phyloP scores from a whole-genome alignment of 1,140 invertebrate species.

The Drosophila bocki region DNA sequence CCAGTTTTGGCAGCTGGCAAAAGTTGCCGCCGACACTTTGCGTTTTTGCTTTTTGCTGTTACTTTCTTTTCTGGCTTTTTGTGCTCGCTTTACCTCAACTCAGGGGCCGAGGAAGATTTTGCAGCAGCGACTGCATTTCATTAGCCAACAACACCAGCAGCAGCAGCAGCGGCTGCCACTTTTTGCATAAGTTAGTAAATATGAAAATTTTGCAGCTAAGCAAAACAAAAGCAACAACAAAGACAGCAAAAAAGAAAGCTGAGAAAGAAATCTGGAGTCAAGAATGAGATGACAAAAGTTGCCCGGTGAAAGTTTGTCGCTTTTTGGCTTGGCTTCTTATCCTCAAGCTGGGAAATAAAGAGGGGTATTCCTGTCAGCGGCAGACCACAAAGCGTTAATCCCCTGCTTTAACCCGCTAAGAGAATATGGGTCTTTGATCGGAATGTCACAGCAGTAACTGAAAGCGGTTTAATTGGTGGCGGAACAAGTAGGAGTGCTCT shows the following conservation, averaged over 20 bases:
- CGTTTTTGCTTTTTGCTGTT: constrained; percentile 20
- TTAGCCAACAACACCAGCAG: constrained; percentile 62
- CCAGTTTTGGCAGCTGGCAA: constrained; percentile 79
- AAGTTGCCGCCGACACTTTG: constrained; percentile 62
- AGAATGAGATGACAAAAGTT: constrained; percentile 79
- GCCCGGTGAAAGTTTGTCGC: constrained; percentile 72
- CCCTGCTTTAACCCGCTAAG: constrained; percentile 4
- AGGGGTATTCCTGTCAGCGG: constrained; percentile 11
- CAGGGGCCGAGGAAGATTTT: constrained; percentile 8
- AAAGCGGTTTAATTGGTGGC: neutral
- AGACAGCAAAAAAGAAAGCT: constrained; percentile 6
- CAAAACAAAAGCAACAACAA: constrained; percentile 60
- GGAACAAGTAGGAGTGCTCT: too few relatives aligned
- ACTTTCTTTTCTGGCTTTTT: constrained; percentile 5
- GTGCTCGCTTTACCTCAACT: constrained; percentile 1
- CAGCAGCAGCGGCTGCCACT: constrained; percentile 63
- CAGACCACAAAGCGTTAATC: constrained; percentile 31
- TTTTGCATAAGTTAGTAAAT: constrained; percentile 80
- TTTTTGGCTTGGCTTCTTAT: constrained; percentile 37
- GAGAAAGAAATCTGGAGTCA: constrained; percentile 38
- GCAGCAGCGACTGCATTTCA: constrained; percentile 69
- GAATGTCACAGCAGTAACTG: neutral
- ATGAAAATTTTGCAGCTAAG: constrained; percentile 71
- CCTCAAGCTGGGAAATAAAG: neutral
- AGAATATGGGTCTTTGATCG: neutral